Percentiles rank a stretch among this genome's conserved stretches.
phyloP scores from a whole-genome alignment of 2,888 invertebrate genomes.

The Gandaritis pyraliata region DNA sequence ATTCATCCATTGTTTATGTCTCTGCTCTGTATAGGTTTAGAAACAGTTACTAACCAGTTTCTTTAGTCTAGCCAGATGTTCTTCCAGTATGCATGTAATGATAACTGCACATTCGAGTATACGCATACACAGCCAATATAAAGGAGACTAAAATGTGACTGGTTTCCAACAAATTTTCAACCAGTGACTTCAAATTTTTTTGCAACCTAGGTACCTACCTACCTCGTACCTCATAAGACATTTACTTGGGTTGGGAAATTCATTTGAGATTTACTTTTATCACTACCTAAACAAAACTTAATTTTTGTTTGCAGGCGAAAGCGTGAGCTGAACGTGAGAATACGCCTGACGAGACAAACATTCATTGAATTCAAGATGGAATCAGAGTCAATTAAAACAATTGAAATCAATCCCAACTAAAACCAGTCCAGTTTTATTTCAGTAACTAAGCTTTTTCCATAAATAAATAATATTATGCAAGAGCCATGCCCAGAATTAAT shows the following conservation, averaged over 20 bases:
- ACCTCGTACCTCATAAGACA: too few relatives aligned
- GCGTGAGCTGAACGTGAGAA: conserved; percentile 53
- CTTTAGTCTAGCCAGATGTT: neutral
- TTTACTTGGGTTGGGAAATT: too few relatives aligned
- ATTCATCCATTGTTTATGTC: neutral
- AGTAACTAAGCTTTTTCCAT: neutral
- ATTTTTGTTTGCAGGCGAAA: conserved; percentile 53
- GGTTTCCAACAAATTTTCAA: too few relatives aligned
- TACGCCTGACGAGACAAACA: conserved; percentile 51
- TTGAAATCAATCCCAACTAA: conserved; percentile 67
- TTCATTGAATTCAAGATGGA: conserved; percentile 66
- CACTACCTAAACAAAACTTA: too few relatives aligned
- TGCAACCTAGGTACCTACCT: too few relatives aligned
- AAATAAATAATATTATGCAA: too few relatives aligned
- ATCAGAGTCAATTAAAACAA: conserved; percentile 70
- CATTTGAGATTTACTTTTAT: too few relatives aligned
- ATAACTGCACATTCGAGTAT: neutral
- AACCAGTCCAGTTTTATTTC: conserved; percentile 18
- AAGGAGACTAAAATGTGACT: too few relatives aligned
- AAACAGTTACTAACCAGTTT: neutral
- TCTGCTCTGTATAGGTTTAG: neutral
- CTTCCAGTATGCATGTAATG: conserved; percentile 1
- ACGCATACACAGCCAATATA: too few relatives aligned
- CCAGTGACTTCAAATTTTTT: too few relatives aligned
- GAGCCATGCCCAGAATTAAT: too few relatives aligned